phyloP scores from a whole-genome alignment of 2,113 vertebrate genomes.

The Anolis sagrei region DNA sequence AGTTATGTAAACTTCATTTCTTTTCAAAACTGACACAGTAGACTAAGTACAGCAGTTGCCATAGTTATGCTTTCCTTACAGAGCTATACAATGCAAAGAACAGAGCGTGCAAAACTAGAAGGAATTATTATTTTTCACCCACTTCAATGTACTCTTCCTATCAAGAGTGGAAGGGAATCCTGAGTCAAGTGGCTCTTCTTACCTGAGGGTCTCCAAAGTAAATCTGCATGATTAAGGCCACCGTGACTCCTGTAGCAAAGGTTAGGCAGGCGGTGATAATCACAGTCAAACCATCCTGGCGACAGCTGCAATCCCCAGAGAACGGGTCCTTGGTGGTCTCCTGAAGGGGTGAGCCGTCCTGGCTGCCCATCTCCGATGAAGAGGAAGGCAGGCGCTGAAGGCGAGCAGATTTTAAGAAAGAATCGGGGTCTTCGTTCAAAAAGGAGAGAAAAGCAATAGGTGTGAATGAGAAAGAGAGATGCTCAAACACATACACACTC shows the following conservation, averaged over 20 bases:
- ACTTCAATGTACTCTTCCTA: not conserved
- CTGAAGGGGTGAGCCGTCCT: constrained; percentile 84
- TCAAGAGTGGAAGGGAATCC: fast-evolving
- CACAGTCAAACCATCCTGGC: constrained; percentile 91
- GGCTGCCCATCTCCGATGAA: constrained; percentile 92
- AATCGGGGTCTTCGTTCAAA: constrained; percentile 88
- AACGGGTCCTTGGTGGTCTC: constrained; percentile 95
- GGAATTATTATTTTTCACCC: not conserved
- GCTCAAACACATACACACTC: constrained; percentile 35
- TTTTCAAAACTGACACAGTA: not conserved
- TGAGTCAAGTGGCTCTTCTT: constrained; percentile 2
- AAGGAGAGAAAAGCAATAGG: constrained; percentile 40
- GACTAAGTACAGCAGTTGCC: not conserved
- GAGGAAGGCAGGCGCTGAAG: constrained; percentile 96
- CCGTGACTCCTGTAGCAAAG: constrained; percentile 91
- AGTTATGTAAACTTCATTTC: not conserved
- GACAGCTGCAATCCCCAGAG: constrained; percentile 89
- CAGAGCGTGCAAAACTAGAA: not conserved
- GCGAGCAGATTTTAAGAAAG: constrained; percentile 91
- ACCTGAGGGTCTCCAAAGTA: constrained; percentile 98
- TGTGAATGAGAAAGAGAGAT: not conserved
- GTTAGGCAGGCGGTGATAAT: constrained; percentile 97
- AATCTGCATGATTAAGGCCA: constrained; percentile 97
- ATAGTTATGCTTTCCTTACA: not conserved
- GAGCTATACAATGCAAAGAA: not conserved